These are phyloP conservation scores for Ophraella communa DNA, from an alignment of 2,888 invertebrate species.

Conservation along the genomic window DNA sequence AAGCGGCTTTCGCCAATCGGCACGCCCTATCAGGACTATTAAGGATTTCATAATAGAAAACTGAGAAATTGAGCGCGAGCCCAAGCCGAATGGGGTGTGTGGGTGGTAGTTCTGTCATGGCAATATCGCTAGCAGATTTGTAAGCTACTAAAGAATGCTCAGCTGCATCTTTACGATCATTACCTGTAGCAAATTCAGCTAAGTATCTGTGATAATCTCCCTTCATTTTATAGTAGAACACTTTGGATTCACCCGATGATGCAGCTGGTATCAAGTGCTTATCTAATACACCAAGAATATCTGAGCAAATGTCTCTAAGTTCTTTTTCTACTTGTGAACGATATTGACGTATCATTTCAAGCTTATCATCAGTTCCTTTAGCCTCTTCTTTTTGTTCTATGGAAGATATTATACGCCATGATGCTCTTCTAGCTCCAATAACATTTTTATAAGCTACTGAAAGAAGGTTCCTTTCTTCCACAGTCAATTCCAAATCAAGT, in stretches of 20 bases:
- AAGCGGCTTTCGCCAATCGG: conserved; percentile 96
- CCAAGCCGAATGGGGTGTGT: conserved; percentile 95
- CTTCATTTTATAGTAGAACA: conserved; percentile 98
- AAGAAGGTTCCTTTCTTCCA: conserved; percentile 95
- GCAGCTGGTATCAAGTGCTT: conserved; percentile 95
- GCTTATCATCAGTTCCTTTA: conserved; percentile 91
- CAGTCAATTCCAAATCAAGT: conserved; percentile 91
- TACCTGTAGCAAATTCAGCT: conserved; percentile 97
- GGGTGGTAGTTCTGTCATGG: conserved; percentile 94
- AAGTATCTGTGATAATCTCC: conserved; percentile 98
- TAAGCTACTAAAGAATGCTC: conserved; percentile 96
- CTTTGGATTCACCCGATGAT: conserved; percentile 92
- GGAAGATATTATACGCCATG: conserved; percentile 97
- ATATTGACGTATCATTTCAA: conserved; percentile 94
- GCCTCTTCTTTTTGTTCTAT: conserved; percentile 98
- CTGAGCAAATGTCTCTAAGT: conserved; percentile 94
- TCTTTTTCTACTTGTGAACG: conserved; percentile 96
- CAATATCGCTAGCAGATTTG: conserved; percentile 97
- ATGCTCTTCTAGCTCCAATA: conserved; percentile 95
- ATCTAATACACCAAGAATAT: conserved; percentile 92
- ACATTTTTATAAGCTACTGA: conserved; percentile 99
- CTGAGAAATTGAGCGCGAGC: conserved; percentile 97
- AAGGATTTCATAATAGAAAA: conserved; percentile 99
- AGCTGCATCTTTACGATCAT: conserved; percentile 96
- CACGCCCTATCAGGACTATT: conserved; percentile 98